Base-by-base conservation (phyloP, 2,113 vertebrate genomes). In the Lampris megalopsis region DNA sequence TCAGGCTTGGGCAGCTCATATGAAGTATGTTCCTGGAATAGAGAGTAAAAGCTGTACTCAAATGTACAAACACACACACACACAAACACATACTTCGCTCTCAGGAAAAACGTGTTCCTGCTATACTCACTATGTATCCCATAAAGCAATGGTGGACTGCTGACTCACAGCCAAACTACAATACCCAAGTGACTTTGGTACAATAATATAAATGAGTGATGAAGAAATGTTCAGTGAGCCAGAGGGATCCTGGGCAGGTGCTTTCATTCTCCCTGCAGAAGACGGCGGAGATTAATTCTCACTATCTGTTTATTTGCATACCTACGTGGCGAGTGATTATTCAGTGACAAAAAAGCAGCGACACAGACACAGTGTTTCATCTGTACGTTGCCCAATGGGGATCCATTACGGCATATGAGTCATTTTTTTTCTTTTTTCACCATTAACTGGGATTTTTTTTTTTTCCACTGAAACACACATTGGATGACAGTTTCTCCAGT, bases 11-110 rank as follows among this genome's bases (percentile, higher is more conserved):
- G 73, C 61, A 71, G 48, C 61, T 85, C 78, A 79, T 71, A 85
- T 77, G 84, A 85, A 84, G 81, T 75, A 71, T 76, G 73, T 75
- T 82, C 79, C 79, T 73, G 72, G 76, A 86, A 80, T 80, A 82
- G 66, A 72, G 45, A 77, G 41, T 59, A 43, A 56, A 74, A 58
- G 36, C 5, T 41, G 45, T 59, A 70, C 62, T 38, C 41, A 73
- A 50, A 49, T 40, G 56, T 42, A 65, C 52, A 73, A 49, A 57
- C 71, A 65, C 62, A 65, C 63, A 49, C 61, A 73, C 24, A 64
- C 61, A 73, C 40, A 9, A 35, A 63, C 8, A 45, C 74, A 61
- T 4, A 11, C 50, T 54, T 63, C 41, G 54, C 72, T 69, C 52
- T 57, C 63, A 83, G 63, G 63, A 68, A 59, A 52, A 49, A 74